Evolutionary conservation across 2,113 vertebrate species (phyloP).

Genomic region (Ciconia stormi): DNA sequence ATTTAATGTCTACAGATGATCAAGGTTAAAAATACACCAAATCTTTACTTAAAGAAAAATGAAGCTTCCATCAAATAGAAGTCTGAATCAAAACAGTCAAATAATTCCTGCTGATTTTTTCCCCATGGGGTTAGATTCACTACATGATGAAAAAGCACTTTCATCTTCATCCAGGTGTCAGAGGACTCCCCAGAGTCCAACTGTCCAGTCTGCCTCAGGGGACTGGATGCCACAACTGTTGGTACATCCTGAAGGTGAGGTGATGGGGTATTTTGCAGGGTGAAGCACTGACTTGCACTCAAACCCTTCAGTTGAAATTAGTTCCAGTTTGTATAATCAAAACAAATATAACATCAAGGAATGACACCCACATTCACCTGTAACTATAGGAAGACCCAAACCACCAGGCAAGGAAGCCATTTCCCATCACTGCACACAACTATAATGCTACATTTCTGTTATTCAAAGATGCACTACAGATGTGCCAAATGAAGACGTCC

Average conservation of each 20-base stretch:
- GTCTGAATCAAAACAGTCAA: not conserved
- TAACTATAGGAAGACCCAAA: not conserved
- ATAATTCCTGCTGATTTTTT: not conserved
- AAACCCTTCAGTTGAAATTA: not conserved
- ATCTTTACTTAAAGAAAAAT: not conserved
- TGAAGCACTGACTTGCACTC: not conserved
- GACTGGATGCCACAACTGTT: not conserved
- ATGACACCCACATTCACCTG: not conserved
- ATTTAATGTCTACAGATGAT: slow-evolving; percentile 4
- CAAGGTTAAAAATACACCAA: slow-evolving; percentile 4
- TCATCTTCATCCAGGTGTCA: not conserved
- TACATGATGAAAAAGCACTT: not conserved
- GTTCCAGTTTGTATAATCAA: not conserved
- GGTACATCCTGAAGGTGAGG: not conserved
- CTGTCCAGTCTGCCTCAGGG: not conserved
- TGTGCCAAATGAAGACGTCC: not conserved
- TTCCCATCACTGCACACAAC: not conserved
- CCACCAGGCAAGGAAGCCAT: not conserved
- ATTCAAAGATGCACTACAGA: not conserved
- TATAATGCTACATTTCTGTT: not conserved
- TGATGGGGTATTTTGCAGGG: not conserved
- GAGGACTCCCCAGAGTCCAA: not conserved
- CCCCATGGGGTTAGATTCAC: not conserved
- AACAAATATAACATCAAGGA: not conserved
- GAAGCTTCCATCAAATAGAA: not conserved